Percentiles rank a stretch among this genome's conserved stretches.
Evolutionary conservation across 2,113 vertebrate species (phyloP).

Genomic region (Paratilapia polleni): DNA sequence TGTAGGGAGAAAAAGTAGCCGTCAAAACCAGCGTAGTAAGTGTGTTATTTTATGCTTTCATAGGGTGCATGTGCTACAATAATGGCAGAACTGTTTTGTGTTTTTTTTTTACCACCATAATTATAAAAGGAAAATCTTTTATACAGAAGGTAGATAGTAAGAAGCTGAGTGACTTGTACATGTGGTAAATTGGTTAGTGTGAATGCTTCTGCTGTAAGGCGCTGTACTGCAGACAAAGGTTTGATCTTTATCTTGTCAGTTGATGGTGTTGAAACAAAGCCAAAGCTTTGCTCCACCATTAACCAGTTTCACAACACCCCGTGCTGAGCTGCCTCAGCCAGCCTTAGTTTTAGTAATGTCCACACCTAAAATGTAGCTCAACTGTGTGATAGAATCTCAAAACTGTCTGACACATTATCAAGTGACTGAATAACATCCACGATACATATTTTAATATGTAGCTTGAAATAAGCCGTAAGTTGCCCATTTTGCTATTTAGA

Average conservation of each 20-base stretch:
- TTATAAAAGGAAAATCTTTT: background rate
- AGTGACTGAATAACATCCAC: background rate
- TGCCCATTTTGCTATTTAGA: background rate
- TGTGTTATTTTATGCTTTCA: background rate
- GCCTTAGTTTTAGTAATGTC: background rate
- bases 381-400: background rate
- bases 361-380: background rate
- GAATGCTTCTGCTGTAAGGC: background rate
- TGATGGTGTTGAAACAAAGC: background rate
- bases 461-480: background rate
- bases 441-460: background rate
- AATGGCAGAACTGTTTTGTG: background rate
- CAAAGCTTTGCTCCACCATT: background rate
- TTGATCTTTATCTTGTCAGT: constrained; percentile 14
- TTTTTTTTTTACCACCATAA: background rate
- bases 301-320: background rate
- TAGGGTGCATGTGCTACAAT: background rate
- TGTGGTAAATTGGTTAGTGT: background rate
- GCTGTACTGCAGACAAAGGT: background rate
- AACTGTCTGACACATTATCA: background rate
- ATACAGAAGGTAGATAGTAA: background rate
- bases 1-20: background rate
- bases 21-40: background rate
- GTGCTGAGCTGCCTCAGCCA: background rate
- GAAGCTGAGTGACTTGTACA: background rate